phyloP scores from a whole-genome alignment of 2,888 invertebrate genomes.

The Drosophila prolongata region DNA sequence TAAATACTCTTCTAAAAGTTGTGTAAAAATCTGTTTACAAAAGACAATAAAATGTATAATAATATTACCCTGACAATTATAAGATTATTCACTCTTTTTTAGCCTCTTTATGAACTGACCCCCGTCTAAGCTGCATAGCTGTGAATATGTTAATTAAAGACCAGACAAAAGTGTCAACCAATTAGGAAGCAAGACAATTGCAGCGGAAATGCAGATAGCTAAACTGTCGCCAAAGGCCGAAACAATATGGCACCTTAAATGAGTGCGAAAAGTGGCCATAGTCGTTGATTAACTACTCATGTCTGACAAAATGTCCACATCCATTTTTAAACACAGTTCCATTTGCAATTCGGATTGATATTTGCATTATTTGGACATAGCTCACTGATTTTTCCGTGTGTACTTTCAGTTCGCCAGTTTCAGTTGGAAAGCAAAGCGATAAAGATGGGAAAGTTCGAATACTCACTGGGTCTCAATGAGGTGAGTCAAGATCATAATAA shows the following conservation, averaged over 20 bases:
- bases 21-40: too few relatives aligned
- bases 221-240: constrained; percentile 20
- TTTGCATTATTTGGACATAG: constrained; percentile 13
- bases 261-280: constrained; percentile 18
- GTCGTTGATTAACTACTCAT: constrained; percentile 8
- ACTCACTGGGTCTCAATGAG: constrained; percentile 89
- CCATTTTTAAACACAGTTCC: constrained; percentile 10
- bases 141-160: not conserved
- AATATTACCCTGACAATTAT: too few relatives aligned
- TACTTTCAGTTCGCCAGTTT: constrained; percentile 46
- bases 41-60: too few relatives aligned
- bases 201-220: constrained; percentile 29
- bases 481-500: not conserved
- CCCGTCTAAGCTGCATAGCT: not conserved
- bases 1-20: too few relatives aligned
- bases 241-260: constrained; percentile 18
- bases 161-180: constrained; percentile 27
- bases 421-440: constrained; percentile 22
- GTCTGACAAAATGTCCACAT: constrained; percentile 60
- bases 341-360: constrained; percentile 22
- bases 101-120: too few relatives aligned
- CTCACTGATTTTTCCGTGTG: constrained; percentile 6
- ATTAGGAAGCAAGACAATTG: constrained; percentile 10
- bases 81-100: too few relatives aligned
- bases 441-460: constrained; percentile 85